Conservation (phyloP, 1,140 invertebrate species). For the Epicauta chinensis region DNA sequence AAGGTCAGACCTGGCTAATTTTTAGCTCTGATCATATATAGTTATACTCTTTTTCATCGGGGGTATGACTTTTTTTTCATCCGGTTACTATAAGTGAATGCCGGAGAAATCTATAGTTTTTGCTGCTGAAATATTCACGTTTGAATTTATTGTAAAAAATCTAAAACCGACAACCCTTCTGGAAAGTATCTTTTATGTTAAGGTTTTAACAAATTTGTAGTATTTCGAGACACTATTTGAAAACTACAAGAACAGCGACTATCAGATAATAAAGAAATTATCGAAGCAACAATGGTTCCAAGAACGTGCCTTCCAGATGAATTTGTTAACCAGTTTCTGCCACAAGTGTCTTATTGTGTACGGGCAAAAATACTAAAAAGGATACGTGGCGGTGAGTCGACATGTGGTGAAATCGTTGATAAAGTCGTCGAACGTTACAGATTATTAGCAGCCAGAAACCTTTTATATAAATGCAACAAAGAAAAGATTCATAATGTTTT, state of each 20-base stretch:
- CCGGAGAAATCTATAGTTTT: no score
- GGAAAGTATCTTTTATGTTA: constrained; percentile 3
- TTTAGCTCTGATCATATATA: no score
- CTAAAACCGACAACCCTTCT: neutral
- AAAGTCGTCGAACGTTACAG: neutral
- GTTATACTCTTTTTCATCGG: no score
- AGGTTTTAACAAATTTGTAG: constrained; percentile 1
- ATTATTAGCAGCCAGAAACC: neutral
- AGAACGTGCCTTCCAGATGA: neutral
- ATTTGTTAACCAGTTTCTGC: neutral
- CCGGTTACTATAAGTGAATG: no score
- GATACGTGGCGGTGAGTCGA: neutral
- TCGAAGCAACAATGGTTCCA: constrained; percentile 4
- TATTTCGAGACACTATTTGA: neutral
- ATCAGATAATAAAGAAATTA: constrained; percentile 1
- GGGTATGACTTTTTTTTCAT: no score
- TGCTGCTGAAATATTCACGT: no score
- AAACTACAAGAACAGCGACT: constrained; percentile 1
- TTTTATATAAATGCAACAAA: neutral
- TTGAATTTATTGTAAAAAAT: neutral
- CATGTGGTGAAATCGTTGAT: constrained; percentile 4
- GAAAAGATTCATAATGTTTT: neutral
- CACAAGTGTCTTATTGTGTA: neutral
- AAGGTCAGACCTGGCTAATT: no score
- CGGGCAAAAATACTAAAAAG: constrained; percentile 2